These are phyloP conservation scores for Glaucomys volans DNA, from an alignment of 2,113 vertebrate genomes.

Conservation along the genomic window DNA sequence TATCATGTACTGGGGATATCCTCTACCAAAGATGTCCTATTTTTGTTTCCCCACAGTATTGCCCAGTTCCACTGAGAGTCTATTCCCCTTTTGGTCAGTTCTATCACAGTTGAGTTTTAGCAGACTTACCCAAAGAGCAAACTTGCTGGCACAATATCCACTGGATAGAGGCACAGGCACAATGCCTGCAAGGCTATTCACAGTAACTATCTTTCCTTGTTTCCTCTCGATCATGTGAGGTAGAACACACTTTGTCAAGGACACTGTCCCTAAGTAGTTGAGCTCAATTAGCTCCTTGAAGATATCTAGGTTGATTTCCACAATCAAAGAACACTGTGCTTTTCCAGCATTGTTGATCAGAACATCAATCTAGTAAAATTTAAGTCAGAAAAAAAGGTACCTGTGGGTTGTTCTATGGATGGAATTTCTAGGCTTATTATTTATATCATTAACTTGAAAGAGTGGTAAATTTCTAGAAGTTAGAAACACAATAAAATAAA, in stretches of 20 bases:
- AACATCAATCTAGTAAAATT: slow-evolving; percentile 90
- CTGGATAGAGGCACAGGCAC: slow-evolving; percentile 88
- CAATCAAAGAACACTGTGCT: slow-evolving; percentile 92
- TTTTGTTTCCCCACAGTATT: not conserved
- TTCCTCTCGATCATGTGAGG: slow-evolving; percentile 92
- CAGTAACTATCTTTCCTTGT: slow-evolving; percentile 91
- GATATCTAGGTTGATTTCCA: slow-evolving; percentile 92
- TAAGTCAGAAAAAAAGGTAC: slow-evolving; percentile 27
- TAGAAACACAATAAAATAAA: slow-evolving; percentile 14
- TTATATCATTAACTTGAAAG: not conserved
- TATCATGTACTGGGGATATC: not conserved
- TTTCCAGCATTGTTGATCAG: slow-evolving; percentile 95
- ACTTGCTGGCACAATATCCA: slow-evolving; percentile 95
- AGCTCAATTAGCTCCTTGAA: slow-evolving; percentile 92
- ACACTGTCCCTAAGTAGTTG: slow-evolving; percentile 96
- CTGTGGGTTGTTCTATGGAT: not conserved
- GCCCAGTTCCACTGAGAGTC: not conserved
- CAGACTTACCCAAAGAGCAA: slow-evolving; percentile 92
- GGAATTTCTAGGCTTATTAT: not conserved
- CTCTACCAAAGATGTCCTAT: not conserved
- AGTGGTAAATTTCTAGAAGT: slow-evolving; percentile 23
- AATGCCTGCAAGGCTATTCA: slow-evolving; percentile 93
- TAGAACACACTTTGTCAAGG: slow-evolving; percentile 93
- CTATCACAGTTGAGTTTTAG: not conserved
- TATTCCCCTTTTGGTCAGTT: not conserved